A percentile compares a stretch with the other conserved stretches of the same genome.
phyloP scores from a whole-genome alignment of 2,113 vertebrate species.

The Gasterosteus aculeatus region DNA sequence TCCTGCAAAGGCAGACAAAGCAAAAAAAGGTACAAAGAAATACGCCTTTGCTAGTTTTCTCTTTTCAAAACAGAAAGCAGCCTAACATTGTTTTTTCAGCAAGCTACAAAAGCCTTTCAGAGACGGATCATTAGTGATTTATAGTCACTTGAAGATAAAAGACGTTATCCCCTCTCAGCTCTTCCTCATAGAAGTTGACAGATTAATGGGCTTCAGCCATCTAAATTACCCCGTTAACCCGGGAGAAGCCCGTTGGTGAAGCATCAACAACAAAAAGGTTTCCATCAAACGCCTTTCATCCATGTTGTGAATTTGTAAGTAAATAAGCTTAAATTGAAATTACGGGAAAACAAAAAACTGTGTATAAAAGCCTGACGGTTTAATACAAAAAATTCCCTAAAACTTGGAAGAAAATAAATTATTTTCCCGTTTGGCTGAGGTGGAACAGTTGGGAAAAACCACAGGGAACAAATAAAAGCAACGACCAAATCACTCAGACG shows the following conservation, averaged over 20 bases:
- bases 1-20: conserved; percentile 16
- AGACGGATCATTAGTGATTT: conserved; percentile 5
- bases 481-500: neutral
- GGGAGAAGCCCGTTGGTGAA: neutral
- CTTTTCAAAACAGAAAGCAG: neutral
- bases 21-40: neutral
- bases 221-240: conserved; percentile 22
- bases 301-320: conserved; percentile 1
- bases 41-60: neutral
- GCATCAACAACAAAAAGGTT: neutral
- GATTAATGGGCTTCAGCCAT: conserved; percentile 14
- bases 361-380: neutral
- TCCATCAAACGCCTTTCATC: neutral
- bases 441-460: conserved; percentile 17
- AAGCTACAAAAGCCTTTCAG: conserved; percentile 12
- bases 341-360: neutral
- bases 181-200: conserved; percentile 34
- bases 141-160: conserved; percentile 32
- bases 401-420: neutral
- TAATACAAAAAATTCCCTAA: neutral
- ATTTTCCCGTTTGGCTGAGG: neutral
- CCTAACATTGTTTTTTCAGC: neutral
- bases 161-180: neutral
- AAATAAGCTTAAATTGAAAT: neutral
- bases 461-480: conserved; percentile 31